Percentiles rank a stretch among this genome's conserved stretches.
phyloP scores from a whole-genome alignment of 2,888 invertebrate species.

The Ectropis crepuscularia region DNA sequence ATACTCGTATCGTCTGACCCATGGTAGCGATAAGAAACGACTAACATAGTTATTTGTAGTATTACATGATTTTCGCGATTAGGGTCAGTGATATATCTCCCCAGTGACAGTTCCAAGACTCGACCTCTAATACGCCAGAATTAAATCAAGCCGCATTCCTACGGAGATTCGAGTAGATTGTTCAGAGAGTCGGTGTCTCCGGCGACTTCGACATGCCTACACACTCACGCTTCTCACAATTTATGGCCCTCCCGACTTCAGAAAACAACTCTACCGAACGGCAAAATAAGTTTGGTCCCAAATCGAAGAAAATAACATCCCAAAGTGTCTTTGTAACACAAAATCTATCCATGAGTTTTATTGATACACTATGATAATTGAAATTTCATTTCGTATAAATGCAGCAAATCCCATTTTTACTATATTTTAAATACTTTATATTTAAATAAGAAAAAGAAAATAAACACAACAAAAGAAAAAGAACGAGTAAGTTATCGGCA shows the following conservation, averaged over 20 bases:
- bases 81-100: slow-evolving; percentile 60
- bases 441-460: no score
- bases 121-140: slow-evolving; percentile 55
- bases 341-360: background rate
- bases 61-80: slow-evolving; percentile 60
- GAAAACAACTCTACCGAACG: slow-evolving; percentile 56
- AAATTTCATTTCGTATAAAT: no score
- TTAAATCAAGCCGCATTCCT: slow-evolving; percentile 65
- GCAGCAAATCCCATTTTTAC: no score
- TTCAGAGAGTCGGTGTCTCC: slow-evolving; percentile 32
- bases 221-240: slow-evolving; percentile 53
- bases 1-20: no score
- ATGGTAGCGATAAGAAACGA: no score
- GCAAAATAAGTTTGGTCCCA: slow-evolving; percentile 47
- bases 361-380: no score
- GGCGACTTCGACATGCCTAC: slow-evolving; percentile 48
- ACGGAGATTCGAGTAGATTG: slow-evolving; percentile 53
- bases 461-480: no score
- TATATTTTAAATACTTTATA: no score
- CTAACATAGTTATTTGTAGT: background rate
- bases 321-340: slow-evolving; percentile 29
- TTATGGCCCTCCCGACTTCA: slow-evolving; percentile 58
- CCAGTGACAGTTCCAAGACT: slow-evolving; percentile 54
- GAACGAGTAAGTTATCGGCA: no score
- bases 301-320: slow-evolving; percentile 37